These are phyloP conservation scores for Myiotriccus ornatus DNA, from an alignment of 2,797 vertebrate species.

Conservation along the genomic window DNA sequence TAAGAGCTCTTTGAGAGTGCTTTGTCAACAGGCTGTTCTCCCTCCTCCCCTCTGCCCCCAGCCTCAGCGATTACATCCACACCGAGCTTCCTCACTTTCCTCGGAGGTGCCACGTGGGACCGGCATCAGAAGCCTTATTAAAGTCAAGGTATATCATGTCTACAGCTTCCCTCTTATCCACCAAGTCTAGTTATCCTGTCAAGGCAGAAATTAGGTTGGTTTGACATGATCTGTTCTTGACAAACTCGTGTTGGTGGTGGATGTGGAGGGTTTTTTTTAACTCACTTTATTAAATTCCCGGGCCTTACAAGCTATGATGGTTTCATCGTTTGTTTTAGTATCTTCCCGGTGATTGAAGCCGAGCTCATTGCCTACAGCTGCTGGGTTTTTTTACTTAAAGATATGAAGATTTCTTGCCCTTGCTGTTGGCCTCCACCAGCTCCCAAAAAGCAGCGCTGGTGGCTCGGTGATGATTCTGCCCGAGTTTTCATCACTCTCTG, in stretches of 20 bases:
- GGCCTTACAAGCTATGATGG: constrained; percentile 48
- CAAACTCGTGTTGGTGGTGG: constrained; percentile 51
- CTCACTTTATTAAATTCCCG: constrained; percentile 52
- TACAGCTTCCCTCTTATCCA: constrained; percentile 52
- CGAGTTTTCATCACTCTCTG: neutral
- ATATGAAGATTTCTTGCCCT: constrained; percentile 48
- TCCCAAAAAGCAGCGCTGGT: neutral
- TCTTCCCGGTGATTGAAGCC: constrained; percentile 35
- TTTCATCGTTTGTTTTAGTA: constrained; percentile 55
- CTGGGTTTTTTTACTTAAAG: constrained; percentile 1
- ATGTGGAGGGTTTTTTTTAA: neutral
- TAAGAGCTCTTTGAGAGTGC: constrained; percentile 26
- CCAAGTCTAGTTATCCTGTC: constrained; percentile 62
- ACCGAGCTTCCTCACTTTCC: neutral
- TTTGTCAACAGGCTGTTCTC: constrained; percentile 65
- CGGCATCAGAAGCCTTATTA: constrained; percentile 45
- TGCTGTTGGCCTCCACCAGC: neutral
- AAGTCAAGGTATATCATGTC: constrained; percentile 57
- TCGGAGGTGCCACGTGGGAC: neutral
- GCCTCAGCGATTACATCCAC: constrained; percentile 6
- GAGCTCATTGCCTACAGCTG: constrained; percentile 54
- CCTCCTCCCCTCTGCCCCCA: constrained; percentile 55
- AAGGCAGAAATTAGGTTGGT: constrained; percentile 62
- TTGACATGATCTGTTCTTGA: constrained; percentile 66
- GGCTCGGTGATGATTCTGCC: neutral